Conservation (phyloP, 2,888 invertebrate genomes). For the Blera fallax region DNA sequence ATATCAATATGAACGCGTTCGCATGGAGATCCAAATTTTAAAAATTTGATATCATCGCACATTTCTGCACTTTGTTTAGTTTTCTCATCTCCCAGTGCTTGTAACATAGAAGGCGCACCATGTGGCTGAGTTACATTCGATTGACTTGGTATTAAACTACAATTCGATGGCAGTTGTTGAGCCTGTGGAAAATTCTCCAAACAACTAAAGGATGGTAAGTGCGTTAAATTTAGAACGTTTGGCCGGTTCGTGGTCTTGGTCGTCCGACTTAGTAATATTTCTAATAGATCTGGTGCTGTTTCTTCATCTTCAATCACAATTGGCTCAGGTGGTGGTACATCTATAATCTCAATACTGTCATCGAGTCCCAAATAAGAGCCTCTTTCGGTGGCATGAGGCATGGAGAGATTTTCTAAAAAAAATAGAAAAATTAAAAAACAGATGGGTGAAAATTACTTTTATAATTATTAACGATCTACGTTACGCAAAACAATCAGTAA, state of each 20-base stretch:
- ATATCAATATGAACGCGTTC: neutral
- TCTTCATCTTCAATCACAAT: conserved; percentile 59
- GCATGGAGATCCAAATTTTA: neutral
- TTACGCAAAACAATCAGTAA: neutral
- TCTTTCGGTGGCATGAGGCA: neutral
- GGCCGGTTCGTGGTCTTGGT: neutral
- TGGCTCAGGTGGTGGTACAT: conserved; percentile 36
- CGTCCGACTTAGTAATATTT: conserved; percentile 11
- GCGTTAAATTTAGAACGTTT: neutral
- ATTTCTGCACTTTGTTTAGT: neutral
- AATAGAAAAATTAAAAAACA: neutral
- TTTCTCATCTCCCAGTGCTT: neutral
- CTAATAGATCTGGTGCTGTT: conserved; percentile 45
- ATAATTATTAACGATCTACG: too few relatives aligned
- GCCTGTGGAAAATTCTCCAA: conserved; percentile 33
- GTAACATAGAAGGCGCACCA: neutral
- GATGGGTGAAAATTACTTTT: neutral
- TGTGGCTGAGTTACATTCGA: neutral
- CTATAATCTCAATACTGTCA: conserved; percentile 46
- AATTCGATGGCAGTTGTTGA: conserved; percentile 36
- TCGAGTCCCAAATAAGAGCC: neutral
- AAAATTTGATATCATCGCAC: neutral
- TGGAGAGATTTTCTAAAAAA: conserved; percentile 30
- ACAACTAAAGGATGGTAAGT: neutral
- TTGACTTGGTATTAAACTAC: conserved; percentile 19